Percentiles rank a stretch among this genome's conserved stretches.
These are phyloP conservation scores for Cheilinus undulatus DNA, from an alignment of 2,113 vertebrate species.

Conservation along the genomic window DNA sequence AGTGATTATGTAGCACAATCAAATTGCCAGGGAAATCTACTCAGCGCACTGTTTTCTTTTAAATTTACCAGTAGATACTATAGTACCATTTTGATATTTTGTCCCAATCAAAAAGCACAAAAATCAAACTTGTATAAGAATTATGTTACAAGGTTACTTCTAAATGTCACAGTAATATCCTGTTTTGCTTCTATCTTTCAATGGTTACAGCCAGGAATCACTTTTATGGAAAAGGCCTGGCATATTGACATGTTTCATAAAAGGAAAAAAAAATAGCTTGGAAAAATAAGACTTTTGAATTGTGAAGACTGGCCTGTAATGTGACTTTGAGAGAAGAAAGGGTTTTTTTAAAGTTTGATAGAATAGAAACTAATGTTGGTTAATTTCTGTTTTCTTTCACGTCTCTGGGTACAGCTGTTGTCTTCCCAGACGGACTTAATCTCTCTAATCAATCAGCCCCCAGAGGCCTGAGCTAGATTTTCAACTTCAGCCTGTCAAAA, in stretches of 20 bases:
- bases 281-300: slow-evolving; percentile 24
- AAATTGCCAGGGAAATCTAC: too few species aligned
- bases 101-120: too few species aligned
- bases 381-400: slow-evolving; percentile 39
- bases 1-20: too few species aligned
- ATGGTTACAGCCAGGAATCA: slow-evolving; percentile 4
- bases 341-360: not conserved
- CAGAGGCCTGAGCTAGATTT: slow-evolving; percentile 66
- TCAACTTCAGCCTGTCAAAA: slow-evolving; percentile 77
- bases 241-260: not conserved
- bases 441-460: slow-evolving; percentile 76
- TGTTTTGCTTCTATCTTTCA: not conserved
- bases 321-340: not conserved
- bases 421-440: slow-evolving; percentile 69
- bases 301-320: not conserved
- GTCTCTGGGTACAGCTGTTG: slow-evolving; percentile 55
- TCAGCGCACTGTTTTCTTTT: too few species aligned
- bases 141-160: not conserved
- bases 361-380: slow-evolving; percentile 5
- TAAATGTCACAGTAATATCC: not conserved
- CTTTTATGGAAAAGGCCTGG: slow-evolving; percentile 1
- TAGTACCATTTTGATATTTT: too few species aligned
- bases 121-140: not conserved
- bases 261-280: not conserved
- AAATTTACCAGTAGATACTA: too few species aligned